Percentiles rank a stretch among this genome's conserved stretches.
phyloP scores from a whole-genome alignment of 2,113 vertebrate genomes.

The Dascyllus trimaculatus region DNA sequence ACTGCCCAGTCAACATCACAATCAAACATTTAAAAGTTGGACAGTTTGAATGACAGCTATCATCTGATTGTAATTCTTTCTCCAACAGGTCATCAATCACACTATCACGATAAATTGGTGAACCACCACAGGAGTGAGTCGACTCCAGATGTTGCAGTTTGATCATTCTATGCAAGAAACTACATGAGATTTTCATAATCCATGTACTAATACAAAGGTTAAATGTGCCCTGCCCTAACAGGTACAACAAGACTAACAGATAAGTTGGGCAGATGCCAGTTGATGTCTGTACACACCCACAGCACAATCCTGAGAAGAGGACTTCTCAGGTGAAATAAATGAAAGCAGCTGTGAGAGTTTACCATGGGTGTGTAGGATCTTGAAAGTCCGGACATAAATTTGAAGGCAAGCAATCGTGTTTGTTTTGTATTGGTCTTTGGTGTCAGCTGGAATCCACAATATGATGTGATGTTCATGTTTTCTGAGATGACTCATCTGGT shows the following conservation, averaged over 20 bases:
- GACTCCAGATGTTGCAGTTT: too few relatives aligned
- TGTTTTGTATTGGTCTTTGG: not conserved
- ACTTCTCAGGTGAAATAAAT: not conserved
- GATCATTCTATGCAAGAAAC: too few relatives aligned
- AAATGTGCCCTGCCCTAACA: not conserved
- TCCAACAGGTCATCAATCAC: too few relatives aligned
- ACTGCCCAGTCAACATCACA: not conserved
- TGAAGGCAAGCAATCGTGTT: not conserved
- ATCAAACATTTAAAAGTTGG: too few relatives aligned
- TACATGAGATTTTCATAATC: too few relatives aligned
- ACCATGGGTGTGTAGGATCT: slow-evolving; percentile 4
- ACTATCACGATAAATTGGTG: too few relatives aligned
- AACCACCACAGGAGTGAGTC: too few relatives aligned
- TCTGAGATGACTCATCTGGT: slow-evolving; percentile 50
- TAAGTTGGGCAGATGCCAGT: not conserved
- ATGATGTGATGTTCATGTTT: slow-evolving; percentile 10
- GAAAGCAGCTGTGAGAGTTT: slow-evolving; percentile 2
- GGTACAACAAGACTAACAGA: slow-evolving; percentile 7
- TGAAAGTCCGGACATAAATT: not conserved
- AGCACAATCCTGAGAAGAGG: not conserved
- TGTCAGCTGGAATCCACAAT: not conserved
- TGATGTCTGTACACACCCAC: not conserved
- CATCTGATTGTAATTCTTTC: too few relatives aligned
- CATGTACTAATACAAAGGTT: too few relatives aligned
- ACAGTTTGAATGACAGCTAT: too few relatives aligned